Evolutionary conservation across 2,113 vertebrate species (phyloP), one percentile per base, ranked within the genome.

Genomic region (Syrrhaptes paradoxus): DNA sequence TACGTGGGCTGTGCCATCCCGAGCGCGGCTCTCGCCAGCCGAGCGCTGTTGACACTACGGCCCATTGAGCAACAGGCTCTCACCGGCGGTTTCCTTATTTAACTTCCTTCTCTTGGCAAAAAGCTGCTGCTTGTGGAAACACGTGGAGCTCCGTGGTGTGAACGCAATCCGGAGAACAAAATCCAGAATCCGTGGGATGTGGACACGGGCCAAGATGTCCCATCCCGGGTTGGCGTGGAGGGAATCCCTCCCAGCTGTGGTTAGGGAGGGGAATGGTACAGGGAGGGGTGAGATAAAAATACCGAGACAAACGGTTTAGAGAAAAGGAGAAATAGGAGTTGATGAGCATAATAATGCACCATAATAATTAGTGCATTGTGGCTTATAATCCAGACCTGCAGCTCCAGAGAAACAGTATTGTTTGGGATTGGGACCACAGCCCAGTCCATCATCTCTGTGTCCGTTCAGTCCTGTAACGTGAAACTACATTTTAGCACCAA

Each of bases 1-100:
- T 3, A 4, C 3, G 0, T 32, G 68, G 41, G 17, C 18, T 16
- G 29, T 2, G 34, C 32, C 1, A n/a, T 21, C n/a, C 34, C 3
- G 1, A 25, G 46, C 1, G 0, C 3, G n/a, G 67, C 68, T n/a
- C 55, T 88, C 18, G 1, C 78, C 59, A 92, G 63, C 84, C 68
- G 10, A 25, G 32, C 1, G 4, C 55, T 5, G 24, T 13, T 81
- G 78, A 25, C 73, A 54, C 19, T 2, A 4, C 2, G 2, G 71
- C 48, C 85, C 43, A 85, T 68, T 48, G 15, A 76, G 63, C 92
- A 85, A 28, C 49, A 82, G 58, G 38, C 38, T 75, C 58, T 34
- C 1, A 1, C 31, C 45, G 70, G 2, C 2, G 3, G 41, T 45
- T 68, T 36, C 73, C 71, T 81, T 11, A 7, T 61, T 75, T 36